These are phyloP conservation scores for Bufo bufo DNA, from an alignment of 2,113 vertebrate species.

Conservation along the genomic window DNA sequence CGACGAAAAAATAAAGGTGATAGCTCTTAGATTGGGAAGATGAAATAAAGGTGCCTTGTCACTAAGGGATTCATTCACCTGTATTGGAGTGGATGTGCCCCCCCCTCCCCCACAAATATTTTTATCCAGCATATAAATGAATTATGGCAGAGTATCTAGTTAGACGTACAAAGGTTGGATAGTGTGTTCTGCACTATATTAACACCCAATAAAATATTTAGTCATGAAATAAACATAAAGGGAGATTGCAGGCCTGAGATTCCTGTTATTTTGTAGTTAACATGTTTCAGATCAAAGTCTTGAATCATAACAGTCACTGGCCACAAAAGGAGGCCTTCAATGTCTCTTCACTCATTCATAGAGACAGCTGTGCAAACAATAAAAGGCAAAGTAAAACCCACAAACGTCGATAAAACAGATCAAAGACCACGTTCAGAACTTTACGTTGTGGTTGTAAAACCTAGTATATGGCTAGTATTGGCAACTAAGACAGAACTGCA, in stretches of 20 bases:
- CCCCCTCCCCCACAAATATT: too few relatives aligned
- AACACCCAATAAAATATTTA: neutral
- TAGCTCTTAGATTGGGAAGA: too few relatives aligned
- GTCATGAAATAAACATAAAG: neutral
- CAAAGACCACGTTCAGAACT: neutral
- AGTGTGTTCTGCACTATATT: neutral
- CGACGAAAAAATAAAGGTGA: too few relatives aligned
- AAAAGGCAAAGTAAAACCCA: neutral
- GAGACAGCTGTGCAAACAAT: constrained; percentile 15
- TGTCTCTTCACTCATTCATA: neutral
- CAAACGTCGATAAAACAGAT: neutral
- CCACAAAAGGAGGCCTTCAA: constrained; percentile 6
- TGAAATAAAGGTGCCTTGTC: too few relatives aligned
- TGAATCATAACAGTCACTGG: neutral
- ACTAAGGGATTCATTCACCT: too few relatives aligned
- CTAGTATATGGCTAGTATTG: too few relatives aligned
- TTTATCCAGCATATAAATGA: too few relatives aligned
- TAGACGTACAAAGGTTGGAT: neutral
- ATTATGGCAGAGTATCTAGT: neutral
- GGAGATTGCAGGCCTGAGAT: neutral
- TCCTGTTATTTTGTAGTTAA: neutral
- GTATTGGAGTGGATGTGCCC: too few relatives aligned
- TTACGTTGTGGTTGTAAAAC: too few relatives aligned
- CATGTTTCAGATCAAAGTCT: neutral
- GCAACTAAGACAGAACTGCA: too few relatives aligned